These are phyloP conservation scores for Drosophila gaucha DNA, from an alignment of 2,888 invertebrate species.

Conservation along the genomic window DNA sequence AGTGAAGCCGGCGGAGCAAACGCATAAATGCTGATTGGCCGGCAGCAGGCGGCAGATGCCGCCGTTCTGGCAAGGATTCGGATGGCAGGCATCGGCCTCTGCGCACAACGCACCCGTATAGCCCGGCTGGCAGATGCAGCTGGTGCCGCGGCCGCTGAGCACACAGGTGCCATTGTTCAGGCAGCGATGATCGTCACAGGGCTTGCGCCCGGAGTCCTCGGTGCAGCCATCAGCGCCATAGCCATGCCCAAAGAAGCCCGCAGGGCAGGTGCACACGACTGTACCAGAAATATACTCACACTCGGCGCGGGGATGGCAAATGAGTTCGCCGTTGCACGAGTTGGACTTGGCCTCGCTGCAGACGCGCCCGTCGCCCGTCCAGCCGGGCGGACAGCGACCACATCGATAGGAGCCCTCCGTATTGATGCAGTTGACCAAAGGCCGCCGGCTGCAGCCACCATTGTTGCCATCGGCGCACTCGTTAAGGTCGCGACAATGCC, in stretches of 20 bases:
- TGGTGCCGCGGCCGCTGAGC: constrained; percentile 64
- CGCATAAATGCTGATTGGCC: constrained; percentile 85
- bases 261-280: constrained; percentile 91
- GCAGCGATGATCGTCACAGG: constrained; percentile 87
- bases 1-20: constrained; percentile 88
- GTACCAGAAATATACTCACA: constrained; percentile 90
- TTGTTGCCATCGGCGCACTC: constrained; percentile 92
- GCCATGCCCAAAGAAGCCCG: constrained; percentile 93
- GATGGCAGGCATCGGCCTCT: constrained; percentile 87
- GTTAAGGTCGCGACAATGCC: constrained; percentile 93
- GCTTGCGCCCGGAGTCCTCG: constrained; percentile 78
- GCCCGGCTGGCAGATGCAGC: constrained; percentile 80
- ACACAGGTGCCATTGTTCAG: constrained; percentile 86
- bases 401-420: constrained; percentile 95
- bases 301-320: constrained; percentile 92
- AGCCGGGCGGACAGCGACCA: constrained; percentile 94
- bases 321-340: constrained; percentile 73
- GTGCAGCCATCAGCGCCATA: constrained; percentile 91
- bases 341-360: constrained; percentile 85
- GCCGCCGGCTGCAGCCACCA: constrained; percentile 94
- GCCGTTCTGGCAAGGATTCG: constrained; percentile 92
- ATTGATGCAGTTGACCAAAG: constrained; percentile 94
- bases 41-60: constrained; percentile 87
- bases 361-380: constrained; percentile 91
- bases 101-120: constrained; percentile 87